These are phyloP conservation scores for Euproctis similis DNA, from an alignment of 2,888 invertebrate genomes.

Conservation along the genomic window DNA sequence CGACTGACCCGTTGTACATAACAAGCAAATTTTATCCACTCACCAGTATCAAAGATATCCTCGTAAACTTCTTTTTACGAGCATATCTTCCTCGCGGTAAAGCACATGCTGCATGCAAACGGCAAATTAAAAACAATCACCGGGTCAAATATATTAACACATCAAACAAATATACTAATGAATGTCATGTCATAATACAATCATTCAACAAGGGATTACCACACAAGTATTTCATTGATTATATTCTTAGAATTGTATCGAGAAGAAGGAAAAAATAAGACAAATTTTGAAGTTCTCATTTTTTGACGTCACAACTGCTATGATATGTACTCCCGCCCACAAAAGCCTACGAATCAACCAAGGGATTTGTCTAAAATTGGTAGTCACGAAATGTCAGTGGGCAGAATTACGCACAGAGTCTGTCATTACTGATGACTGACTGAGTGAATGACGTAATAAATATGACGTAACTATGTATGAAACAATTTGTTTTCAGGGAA, in stretches of 20 bases:
- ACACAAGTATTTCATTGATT: background rate
- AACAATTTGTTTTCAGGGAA: no score
- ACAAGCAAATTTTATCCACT: no score
- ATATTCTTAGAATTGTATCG: background rate
- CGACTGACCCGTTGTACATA: no score
- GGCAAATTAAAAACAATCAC: background rate
- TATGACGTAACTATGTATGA: constrained; percentile 2
- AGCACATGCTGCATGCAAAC: no score
- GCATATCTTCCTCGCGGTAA: no score
- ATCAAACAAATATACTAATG: no score
- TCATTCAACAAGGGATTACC: background rate
- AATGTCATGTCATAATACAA: no score
- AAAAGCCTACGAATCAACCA: constrained; percentile 18
- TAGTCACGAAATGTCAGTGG: constrained; percentile 10
- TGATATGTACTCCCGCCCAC: constrained; percentile 9
- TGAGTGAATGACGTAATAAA: constrained; percentile 1
- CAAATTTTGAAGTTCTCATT: constrained; percentile 2
- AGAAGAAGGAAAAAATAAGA: constrained; percentile 13
- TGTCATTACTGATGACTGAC: constrained; percentile 4
- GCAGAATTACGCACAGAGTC: constrained; percentile 2
- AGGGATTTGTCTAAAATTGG: constrained; percentile 13
- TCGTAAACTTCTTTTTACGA: no score
- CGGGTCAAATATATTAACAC: no score
- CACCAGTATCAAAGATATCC: no score
- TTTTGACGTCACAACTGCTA: constrained; percentile 11